Evolutionary conservation across 2,113 vertebrate genomes (phyloP).

Genomic region (Dicaeum eximium): DNA sequence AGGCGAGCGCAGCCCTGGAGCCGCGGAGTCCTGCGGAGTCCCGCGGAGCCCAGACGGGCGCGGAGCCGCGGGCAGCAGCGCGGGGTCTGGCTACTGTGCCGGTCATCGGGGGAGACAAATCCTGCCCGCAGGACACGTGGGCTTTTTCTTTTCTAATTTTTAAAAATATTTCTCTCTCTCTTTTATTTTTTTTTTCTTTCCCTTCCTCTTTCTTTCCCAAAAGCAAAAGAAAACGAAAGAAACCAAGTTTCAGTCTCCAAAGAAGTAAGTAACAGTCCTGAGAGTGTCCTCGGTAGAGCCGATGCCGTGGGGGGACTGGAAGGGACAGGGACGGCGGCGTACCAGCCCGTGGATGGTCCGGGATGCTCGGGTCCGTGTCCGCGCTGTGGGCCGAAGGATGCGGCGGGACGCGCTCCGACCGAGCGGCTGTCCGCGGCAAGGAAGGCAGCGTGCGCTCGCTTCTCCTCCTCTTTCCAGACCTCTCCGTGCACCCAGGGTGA

Average conservation of each 20-base stretch:
- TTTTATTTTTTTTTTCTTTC: fast-evolving
- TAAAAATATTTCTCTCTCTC: fast-evolving
- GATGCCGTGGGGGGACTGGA: background rate
- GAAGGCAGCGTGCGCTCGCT: background rate
- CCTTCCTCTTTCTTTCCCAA: too few relatives aligned
- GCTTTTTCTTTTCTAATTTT: background rate
- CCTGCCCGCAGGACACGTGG: background rate
- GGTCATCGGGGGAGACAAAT: background rate
- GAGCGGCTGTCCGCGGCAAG: background rate
- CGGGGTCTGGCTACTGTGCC: background rate
- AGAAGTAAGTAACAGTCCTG: background rate
- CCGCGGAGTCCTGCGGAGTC: background rate
- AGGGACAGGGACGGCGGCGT: background rate
- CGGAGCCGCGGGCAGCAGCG: background rate
- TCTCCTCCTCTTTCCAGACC: background rate
- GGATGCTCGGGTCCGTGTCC: background rate
- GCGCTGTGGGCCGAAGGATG: background rate
- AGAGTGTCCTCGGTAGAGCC: background rate
- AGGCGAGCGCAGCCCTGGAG: background rate
- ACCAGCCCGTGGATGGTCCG: background rate
- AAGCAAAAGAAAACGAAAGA: background rate
- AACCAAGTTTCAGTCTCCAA: background rate
- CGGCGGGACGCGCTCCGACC: background rate
- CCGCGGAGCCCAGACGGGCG: background rate
- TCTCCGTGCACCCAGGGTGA: background rate